phyloP scores from a whole-genome alignment of 2,113 vertebrate species.

The Silurus glanis region DNA sequence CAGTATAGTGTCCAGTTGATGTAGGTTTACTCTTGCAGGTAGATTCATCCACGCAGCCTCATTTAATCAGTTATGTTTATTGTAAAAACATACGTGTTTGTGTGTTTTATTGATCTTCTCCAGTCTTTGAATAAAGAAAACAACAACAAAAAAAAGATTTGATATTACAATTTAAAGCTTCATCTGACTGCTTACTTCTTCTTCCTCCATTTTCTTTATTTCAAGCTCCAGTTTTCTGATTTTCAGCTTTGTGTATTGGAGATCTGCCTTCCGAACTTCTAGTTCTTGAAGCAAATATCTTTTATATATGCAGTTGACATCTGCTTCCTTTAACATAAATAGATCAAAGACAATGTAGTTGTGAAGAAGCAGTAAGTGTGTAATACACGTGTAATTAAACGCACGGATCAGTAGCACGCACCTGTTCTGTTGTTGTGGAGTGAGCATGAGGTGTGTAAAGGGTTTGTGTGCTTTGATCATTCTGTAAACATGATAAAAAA shows the following conservation, averaged over 20 bases:
- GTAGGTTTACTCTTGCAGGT: not conserved
- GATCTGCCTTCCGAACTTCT: constrained; percentile 5
- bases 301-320: constrained; percentile 8
- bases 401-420: not conserved
- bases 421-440: not conserved
- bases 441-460: not conserved
- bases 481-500: not conserved
- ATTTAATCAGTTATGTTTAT: not conserved
- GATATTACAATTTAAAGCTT: not conserved
- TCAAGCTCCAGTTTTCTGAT: constrained; percentile 26
- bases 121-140: not conserved
- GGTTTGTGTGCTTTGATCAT: constrained; percentile 15
- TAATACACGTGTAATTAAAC: not conserved
- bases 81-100: not conserved
- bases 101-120: not conserved
- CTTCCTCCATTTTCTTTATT: constrained; percentile 28
- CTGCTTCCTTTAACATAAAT: not conserved
- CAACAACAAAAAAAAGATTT: not conserved
- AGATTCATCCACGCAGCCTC: not conserved
- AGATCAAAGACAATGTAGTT: not conserved
- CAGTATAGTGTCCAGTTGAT: not conserved
- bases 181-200: constrained; percentile 31
- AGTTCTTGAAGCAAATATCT: constrained; percentile 25
- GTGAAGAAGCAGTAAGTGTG: not conserved
- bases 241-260: constrained; percentile 17